phyloP scores from a whole-genome alignment of 1,140 invertebrate genomes.

The Spodoptera litura region DNA sequence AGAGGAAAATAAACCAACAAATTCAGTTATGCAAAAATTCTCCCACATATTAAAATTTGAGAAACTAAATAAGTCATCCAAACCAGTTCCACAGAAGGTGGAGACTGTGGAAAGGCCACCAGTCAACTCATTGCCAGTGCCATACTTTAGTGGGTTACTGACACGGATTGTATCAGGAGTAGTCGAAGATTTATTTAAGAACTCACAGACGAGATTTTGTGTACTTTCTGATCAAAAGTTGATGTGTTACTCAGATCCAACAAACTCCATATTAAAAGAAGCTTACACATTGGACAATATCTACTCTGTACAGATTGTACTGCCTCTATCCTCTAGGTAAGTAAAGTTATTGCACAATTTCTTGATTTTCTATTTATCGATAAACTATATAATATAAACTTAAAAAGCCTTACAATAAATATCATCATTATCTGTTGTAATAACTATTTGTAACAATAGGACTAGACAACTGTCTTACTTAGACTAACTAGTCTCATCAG shows the following conservation, averaged over 20 bases:
- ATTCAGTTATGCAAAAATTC: conserved; percentile 74
- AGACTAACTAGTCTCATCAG: too few species aligned
- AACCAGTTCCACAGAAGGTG: conserved; percentile 60
- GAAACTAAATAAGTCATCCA: conserved; percentile 63
- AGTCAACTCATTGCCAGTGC: conserved; percentile 62
- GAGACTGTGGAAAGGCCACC: conserved; percentile 69
- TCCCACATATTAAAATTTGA: conserved; percentile 76
- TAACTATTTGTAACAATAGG: too few species aligned
- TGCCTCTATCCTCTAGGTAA: conserved; percentile 79
- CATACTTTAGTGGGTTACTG: conserved; percentile 74
- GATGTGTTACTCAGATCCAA: conserved; percentile 77
- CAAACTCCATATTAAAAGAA: conserved; percentile 74
- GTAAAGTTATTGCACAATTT: conserved; percentile 7
- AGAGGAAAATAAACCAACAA: conserved; percentile 60
- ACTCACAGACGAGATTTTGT: conserved; percentile 75
- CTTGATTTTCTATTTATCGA: neutral
- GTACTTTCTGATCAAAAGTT: conserved; percentile 76
- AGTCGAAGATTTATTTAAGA: conserved; percentile 78
- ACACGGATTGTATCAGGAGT: conserved; percentile 71
- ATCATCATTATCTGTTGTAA: too few species aligned
- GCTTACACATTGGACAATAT: conserved; percentile 72
- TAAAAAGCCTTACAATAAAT: too few species aligned
- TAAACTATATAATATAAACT: neutral
- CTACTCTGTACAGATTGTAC: conserved; percentile 75
- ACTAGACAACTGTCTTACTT: too few species aligned